Evolutionary conservation across 2,797 vertebrate species (phyloP).

Genomic region (Loris lydekkerianus): DNA sequence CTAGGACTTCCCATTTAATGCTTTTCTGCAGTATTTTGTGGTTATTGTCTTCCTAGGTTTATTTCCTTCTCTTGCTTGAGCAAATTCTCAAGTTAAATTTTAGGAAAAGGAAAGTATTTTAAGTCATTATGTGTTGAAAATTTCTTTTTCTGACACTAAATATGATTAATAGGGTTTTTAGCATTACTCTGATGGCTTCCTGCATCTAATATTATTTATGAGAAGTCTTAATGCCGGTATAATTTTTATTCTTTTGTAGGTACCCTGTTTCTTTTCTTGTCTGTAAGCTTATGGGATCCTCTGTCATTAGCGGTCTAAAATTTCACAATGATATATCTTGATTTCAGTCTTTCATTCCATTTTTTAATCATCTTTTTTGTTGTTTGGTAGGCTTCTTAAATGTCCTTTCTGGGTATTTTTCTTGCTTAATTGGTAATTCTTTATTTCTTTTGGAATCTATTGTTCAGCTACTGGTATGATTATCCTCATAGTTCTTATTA

Average conservation of each 20-base stretch:
- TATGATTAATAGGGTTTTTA: constrained; percentile 34
- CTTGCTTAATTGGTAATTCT: constrained; percentile 16
- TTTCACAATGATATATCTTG: not conserved
- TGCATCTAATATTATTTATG: not conserved
- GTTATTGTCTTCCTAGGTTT: constrained; percentile 17
- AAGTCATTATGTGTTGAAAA: constrained; percentile 47
- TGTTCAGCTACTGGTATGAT: not conserved
- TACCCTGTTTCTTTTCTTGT: constrained; percentile 11
- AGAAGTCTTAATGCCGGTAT: not conserved
- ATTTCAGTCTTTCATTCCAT: constrained; percentile 13
- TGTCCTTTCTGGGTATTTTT: constrained; percentile 39
- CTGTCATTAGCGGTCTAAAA: not conserved
- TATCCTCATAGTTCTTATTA: constrained; percentile 5
- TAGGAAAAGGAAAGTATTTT: constrained; percentile 15
- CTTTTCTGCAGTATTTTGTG: not conserved
- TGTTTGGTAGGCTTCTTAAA: not conserved
- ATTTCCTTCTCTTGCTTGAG: constrained; percentile 53
- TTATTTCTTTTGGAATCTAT: not conserved
- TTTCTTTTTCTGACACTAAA: constrained; percentile 52
- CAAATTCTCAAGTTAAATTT: constrained; percentile 25
- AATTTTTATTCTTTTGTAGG: not conserved
- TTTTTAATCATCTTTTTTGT: constrained; percentile 10
- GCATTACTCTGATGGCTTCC: not conserved
- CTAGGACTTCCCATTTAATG: not conserved
- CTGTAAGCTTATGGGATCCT: constrained; percentile 7